Base-by-base conservation (phyloP, 2,888 invertebrate genomes). In the Apoderus coryli region DNA sequence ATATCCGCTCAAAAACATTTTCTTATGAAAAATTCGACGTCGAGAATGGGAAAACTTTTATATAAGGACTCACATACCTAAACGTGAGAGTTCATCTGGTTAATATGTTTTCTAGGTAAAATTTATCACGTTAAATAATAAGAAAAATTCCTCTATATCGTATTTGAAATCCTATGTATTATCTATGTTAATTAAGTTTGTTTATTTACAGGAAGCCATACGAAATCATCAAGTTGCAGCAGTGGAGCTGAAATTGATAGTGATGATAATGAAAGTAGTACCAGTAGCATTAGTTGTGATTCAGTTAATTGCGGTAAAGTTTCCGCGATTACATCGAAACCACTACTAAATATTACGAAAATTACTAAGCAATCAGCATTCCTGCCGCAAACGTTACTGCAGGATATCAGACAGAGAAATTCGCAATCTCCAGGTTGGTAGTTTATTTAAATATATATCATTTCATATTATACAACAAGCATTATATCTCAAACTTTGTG, bases 301-400 rank as follows among this genome's bases (percentile, higher is more conserved):
- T 84, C 82, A 16, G 57, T 85, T 42, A 82, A 80, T 54, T 75
- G 76, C 45, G 70, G 69, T 40, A 76, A 80, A 52, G 54, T 73
- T 46, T 45, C 45, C 4, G 37, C 44, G 37, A n/a, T 19, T 6
- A 19, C 19, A n/a, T 35, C 24, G 31, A 35, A 15, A 35, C 39
- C 36, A 31, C 15, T 12, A 22, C 13, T 25, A 10, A 13, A 7
- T 3, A 13, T 19, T 10, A 19, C 19, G 19, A 6, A 6, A n/a
- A 19, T 19, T 19, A 6, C 19, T 6, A 19, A 19, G n/a, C 19
- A 6, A 19, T n/a, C 19, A n/a, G 31, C 37, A 5, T 67, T 69
- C 55, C 62, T 76, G 49, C 76, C 77, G 34, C 67, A 67, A 52
- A 72, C 72, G 35, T 60, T 77, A 28, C 58, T 76, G 22, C 70